phyloP scores from a whole-genome alignment of 2,797 vertebrate species.

The Orestias chungarensis region DNA sequence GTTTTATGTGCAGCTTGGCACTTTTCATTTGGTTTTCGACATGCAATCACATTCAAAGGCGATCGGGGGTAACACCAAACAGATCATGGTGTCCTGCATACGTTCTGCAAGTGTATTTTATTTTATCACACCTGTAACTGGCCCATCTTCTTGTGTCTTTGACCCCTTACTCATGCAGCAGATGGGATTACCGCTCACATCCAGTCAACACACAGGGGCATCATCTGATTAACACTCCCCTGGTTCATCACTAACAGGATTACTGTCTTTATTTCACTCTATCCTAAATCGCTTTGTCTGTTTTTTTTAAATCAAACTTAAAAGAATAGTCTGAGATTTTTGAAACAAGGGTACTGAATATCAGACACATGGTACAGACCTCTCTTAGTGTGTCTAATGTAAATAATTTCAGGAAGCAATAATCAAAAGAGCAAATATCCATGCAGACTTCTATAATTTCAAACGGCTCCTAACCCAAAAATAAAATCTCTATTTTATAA shows the following conservation, averaged over 20 bases:
- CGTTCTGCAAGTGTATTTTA: conserved; percentile 22
- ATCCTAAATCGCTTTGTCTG: conserved; percentile 25
- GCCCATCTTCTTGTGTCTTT: conserved; percentile 20
- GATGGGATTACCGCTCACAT: conserved; percentile 63
- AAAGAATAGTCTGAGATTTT: not conserved
- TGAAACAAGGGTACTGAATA: not conserved
- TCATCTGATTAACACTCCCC: conserved; percentile 70
- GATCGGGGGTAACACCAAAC: conserved; percentile 35
- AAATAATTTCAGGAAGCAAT: not conserved
- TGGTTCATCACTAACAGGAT: conserved; percentile 73
- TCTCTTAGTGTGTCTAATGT: not conserved
- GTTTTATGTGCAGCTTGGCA: conserved; percentile 10
- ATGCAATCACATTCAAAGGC: conserved; percentile 18
- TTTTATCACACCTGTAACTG: conserved; percentile 21
- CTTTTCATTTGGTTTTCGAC: conserved; percentile 29
- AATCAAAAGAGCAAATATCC: not conserved
- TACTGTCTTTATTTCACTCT: conserved; percentile 55
- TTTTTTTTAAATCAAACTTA: conserved; percentile 27
- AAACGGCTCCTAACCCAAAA: not conserved
- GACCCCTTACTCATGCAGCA: conserved; percentile 37
- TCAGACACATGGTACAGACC: not conserved
- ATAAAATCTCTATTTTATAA: not conserved
- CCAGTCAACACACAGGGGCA: conserved; percentile 66
- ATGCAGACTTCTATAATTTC: not conserved
- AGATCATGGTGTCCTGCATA: conserved; percentile 13